Evolutionary conservation across 2,888 invertebrate genomes (phyloP).

Genomic region (Caenorhabditis macrosperma): DNA sequence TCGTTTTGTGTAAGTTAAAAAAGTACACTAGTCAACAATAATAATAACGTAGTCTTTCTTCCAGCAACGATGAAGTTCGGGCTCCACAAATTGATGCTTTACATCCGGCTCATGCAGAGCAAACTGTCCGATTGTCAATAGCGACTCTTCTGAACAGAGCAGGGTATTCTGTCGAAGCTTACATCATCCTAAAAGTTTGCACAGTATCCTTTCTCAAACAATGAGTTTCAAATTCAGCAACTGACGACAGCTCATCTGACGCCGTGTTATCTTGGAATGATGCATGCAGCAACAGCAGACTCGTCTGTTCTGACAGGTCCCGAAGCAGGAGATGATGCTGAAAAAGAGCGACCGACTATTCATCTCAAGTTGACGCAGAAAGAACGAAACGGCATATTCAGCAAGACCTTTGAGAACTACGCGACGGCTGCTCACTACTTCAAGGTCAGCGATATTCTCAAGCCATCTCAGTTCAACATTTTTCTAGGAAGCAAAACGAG

Average conservation of each 20-base stretch:
- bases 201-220: neutral
- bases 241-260: constrained; percentile 1
- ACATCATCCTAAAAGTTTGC: constrained; percentile 34
- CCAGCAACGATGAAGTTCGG: constrained; percentile 29
- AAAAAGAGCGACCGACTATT: constrained; percentile 20
- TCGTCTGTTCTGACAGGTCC: constrained; percentile 55
- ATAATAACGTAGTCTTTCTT: constrained; percentile 1
- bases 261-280: constrained; percentile 43
- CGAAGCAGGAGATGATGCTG: constrained; percentile 19
- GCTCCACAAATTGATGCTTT: constrained; percentile 34
- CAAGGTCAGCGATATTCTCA: constrained; percentile 17
- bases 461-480: neutral
- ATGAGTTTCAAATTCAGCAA: constrained; percentile 44
- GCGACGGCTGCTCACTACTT: constrained; percentile 30
- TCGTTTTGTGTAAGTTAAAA: constrained; percentile 32
- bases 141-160: constrained; percentile 46
- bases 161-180: constrained; percentile 42
- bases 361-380: constrained; percentile 50
- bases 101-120: constrained; percentile 46
- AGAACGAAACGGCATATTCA: constrained; percentile 51
- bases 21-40: neutral
- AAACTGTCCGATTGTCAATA: constrained; percentile 35
- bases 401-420: constrained; percentile 49
- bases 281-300: constrained; percentile 45
- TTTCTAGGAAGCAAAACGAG: constrained; percentile 36